These are phyloP conservation scores for Catalaphyllia jardinei DNA, from an alignment of 64 coral and sea anemone genomes.

Conservation along the genomic window DNA sequence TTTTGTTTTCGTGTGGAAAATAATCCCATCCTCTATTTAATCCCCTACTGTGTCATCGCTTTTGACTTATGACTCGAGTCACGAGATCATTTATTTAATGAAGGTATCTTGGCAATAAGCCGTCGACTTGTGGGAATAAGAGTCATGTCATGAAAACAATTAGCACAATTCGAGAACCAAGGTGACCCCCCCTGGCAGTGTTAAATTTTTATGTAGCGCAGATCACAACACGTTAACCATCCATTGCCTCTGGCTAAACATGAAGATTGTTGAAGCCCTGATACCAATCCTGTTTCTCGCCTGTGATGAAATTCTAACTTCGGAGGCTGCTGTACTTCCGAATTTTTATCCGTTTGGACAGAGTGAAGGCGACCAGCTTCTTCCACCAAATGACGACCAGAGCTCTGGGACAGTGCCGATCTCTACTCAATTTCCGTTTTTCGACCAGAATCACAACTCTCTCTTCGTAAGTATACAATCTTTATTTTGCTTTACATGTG, in stretches of 20 bases:
- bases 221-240: background rate
- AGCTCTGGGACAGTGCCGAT: constrained; percentile 37
- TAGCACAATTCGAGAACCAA: too few relatives aligned
- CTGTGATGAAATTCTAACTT: background rate
- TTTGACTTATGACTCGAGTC: too few relatives aligned
- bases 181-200: too few relatives aligned
- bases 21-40: too few relatives aligned
- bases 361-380: constrained; percentile 1
- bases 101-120: too few relatives aligned
- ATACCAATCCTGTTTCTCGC: background rate
- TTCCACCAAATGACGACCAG: constrained; percentile 34
- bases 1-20: too few relatives aligned
- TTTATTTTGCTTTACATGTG: background rate
- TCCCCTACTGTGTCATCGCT: too few relatives aligned
- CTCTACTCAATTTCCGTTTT: constrained; percentile 45
- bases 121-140: too few relatives aligned
- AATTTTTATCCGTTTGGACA: constrained; percentile 48
- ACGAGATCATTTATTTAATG: too few relatives aligned
- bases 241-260: background rate
- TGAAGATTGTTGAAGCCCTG: background rate
- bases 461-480: constrained; percentile 55
- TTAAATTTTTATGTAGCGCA: too few relatives aligned
- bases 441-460: constrained; percentile 25
- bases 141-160: too few relatives aligned
- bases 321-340: background rate